phyloP scores from a whole-genome alignment of 2,888 invertebrate species.

The Magallana nippona region DNA sequence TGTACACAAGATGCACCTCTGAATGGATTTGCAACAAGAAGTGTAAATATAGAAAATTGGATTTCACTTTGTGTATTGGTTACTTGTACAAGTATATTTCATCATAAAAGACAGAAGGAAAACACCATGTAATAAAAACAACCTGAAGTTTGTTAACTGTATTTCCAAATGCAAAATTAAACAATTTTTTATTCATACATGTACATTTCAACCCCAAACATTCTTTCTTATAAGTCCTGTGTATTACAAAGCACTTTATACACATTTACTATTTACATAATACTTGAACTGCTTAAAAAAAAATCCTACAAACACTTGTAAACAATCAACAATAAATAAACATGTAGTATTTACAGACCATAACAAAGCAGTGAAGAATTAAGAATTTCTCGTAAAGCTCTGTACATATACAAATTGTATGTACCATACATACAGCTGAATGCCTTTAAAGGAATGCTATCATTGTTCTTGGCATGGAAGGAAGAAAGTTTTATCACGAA shows the following conservation, averaged over 20 bases:
- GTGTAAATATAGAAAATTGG: too few relatives aligned
- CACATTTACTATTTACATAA: constrained; percentile 9
- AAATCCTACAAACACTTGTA: background rate
- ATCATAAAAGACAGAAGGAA: too few relatives aligned
- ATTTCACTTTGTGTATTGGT: too few relatives aligned
- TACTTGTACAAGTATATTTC: too few relatives aligned
- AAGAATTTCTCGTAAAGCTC: background rate
- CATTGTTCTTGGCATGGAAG: background rate
- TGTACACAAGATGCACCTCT: too few relatives aligned
- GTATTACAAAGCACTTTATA: background rate
- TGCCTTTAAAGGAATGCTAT: background rate
- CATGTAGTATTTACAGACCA: constrained; percentile 24
- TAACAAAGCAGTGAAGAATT: background rate
- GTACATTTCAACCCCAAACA: too few relatives aligned
- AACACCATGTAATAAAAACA: too few relatives aligned
- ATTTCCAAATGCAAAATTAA: too few relatives aligned
- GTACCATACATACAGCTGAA: background rate
- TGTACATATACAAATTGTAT: constrained; percentile 10
- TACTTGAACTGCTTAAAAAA: background rate
- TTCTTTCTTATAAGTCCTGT: background rate
- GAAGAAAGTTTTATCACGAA: background rate
- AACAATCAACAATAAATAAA: constrained; percentile 19
- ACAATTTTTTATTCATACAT: too few relatives aligned
- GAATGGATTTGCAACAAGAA: too few relatives aligned
- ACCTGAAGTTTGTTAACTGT: too few relatives aligned